Evolutionary conservation across 2,797 vertebrate genomes (phyloP), one percentile per base, ranked within the genome.

Genomic region (Periophthalmus magnuspinnatus): DNA sequence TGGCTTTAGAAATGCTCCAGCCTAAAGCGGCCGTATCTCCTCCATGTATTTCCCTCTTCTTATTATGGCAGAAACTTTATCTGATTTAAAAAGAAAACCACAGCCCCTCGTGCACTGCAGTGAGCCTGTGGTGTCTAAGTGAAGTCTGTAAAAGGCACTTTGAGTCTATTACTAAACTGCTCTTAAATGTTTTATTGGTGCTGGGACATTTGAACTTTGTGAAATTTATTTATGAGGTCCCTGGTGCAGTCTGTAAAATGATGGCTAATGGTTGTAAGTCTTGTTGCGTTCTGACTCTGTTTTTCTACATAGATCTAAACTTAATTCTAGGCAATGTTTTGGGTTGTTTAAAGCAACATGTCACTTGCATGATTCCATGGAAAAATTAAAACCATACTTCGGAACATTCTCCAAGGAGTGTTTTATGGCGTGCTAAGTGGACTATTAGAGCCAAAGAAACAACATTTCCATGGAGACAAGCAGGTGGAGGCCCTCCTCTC

Each of bases 121-220:
- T 5, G 4, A 47, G 32, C 8, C 4, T 6, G 21, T 2, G 60
- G n/a, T 52, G n/a, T 41, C 67, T 36, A 22, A 65, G 6, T 21
- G 3, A 21, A 14, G 59, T 60, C 58, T 60, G 59, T 38, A 36
- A 61, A 38, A 14, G 36, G 60, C 60, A 62, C n/a, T 14, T 22
- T 6, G 36, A 62, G 36, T 41, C n/a, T 45, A 45, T 62, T 22
- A 24, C 19, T 22, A 22, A 62, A 38, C 36, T 24, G n/a, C 11
- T 41, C 21, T 38, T 41, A 33, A 16, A 16, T 41, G 1, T 33
- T 58, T 17, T 24, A 33, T 2, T 54, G 1, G 17, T 6, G 63
- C 64, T 34, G 61, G 59, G 71, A 60, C 55, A 41, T 36, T 70
- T 78, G 64, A 73, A 81, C 78, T 69, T 71, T 69, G 32, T 54